Evolutionary conservation across 1,140 invertebrate genomes (phyloP).

Genomic region (Microvelia longipes): DNA sequence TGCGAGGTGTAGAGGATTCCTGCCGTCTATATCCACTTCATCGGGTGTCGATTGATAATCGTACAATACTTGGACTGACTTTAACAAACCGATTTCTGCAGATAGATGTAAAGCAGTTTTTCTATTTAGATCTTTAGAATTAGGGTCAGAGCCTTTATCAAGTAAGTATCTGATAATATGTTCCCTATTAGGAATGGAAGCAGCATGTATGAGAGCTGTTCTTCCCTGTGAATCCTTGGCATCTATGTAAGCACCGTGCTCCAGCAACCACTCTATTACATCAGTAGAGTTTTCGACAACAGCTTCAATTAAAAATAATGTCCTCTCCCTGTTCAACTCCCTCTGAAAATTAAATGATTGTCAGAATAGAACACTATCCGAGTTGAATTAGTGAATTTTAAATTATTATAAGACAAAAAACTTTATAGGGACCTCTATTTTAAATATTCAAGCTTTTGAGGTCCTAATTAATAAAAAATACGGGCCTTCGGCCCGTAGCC

Average conservation of each 20-base stretch:
- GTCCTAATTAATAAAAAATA: too few species aligned
- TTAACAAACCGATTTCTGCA: background rate
- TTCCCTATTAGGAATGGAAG: background rate
- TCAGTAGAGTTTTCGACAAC: background rate
- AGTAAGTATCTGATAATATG: background rate
- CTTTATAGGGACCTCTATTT: too few species aligned
- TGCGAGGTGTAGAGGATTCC: background rate
- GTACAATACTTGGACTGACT: background rate
- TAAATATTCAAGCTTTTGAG: too few species aligned
- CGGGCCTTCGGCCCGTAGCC: too few species aligned
- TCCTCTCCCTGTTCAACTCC: too few species aligned
- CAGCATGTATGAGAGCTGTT: background rate
- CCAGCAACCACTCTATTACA: background rate
- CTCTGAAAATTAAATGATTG: too few species aligned
- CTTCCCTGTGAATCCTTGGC: background rate
- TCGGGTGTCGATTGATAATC: background rate
- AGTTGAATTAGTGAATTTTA: too few species aligned
- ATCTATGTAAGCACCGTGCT: background rate
- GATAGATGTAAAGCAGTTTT: background rate
- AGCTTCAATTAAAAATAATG: background rate
- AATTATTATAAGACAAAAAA: too few species aligned
- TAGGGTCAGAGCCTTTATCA: background rate
- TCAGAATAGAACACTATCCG: too few species aligned
- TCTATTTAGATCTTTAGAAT: background rate
- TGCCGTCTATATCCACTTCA: background rate